Percentiles rank a stretch among this genome's conserved stretches.
Conservation (phyloP, 2,113 vertebrate genomes). For the Oreochromis tanganicae region DNA sequence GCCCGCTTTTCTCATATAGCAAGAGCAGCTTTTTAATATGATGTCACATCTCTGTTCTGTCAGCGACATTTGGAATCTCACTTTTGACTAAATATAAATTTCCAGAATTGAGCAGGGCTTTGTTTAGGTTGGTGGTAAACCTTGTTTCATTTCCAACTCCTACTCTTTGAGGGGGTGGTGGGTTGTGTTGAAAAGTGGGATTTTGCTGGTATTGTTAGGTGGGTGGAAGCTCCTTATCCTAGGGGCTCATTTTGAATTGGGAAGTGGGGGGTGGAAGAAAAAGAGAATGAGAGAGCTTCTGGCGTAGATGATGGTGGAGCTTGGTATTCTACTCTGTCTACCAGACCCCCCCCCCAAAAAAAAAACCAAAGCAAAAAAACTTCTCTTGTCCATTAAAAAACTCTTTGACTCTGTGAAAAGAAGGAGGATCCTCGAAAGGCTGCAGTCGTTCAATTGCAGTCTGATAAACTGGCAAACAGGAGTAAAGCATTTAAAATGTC, state of each 20-base stretch:
- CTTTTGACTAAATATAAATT: neutral
- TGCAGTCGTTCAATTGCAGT: neutral
- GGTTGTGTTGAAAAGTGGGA: neutral
- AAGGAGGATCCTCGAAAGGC: neutral
- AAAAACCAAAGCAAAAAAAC: slow-evolving; percentile 23
- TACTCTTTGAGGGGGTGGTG: neutral
- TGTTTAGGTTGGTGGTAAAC: neutral
- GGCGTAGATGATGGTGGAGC: slow-evolving; percentile 9
- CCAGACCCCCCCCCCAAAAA: too few species aligned
- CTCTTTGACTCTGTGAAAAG: neutral
- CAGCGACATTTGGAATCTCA: neutral
- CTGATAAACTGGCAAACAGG: neutral
- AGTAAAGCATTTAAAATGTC: neutral
- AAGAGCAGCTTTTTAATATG: neutral
- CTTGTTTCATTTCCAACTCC: neutral
- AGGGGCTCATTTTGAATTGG: slow-evolving; percentile 18
- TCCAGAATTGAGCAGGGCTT: neutral
- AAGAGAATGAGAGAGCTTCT: neutral
- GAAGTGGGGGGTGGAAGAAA: neutral
- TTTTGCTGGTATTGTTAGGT: slow-evolving; percentile 14
- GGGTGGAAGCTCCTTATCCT: slow-evolving; percentile 18
- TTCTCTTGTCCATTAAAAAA: neutral
- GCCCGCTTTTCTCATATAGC: neutral
- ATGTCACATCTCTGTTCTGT: neutral
- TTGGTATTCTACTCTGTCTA: slow-evolving; percentile 57